Evolutionary conservation across 2,113 vertebrate genomes (phyloP).

Genomic region (Conger conger): DNA sequence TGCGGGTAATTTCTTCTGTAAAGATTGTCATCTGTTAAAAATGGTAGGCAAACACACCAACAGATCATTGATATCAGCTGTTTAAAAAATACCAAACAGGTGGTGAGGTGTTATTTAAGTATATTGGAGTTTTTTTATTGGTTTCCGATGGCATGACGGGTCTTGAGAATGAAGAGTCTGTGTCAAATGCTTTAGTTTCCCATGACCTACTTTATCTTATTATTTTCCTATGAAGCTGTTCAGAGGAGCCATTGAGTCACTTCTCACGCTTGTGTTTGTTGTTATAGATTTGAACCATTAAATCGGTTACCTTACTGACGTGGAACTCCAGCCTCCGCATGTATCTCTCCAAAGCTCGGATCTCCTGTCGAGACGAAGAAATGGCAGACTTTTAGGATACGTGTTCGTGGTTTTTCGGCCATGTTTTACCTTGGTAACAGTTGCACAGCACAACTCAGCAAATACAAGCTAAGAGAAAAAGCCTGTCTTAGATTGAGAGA

Average conservation of each 20-base stretch:
- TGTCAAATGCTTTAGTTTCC: neutral
- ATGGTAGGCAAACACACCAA: neutral
- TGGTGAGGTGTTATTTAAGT: too few relatives aligned
- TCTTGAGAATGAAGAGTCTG: neutral
- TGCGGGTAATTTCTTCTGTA: too few relatives aligned
- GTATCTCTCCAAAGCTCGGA: constrained; percentile 82
- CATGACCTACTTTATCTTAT: neutral
- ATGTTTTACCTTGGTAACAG: neutral
- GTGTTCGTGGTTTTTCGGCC: neutral
- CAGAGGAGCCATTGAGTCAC: neutral
- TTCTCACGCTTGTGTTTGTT: neutral
- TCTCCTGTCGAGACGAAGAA: constrained; percentile 75
- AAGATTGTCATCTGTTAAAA: too few relatives aligned
- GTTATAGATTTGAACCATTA: neutral
- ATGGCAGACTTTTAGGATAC: neutral
- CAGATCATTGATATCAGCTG: neutral
- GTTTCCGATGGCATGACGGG: neutral
- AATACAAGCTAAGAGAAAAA: neutral
- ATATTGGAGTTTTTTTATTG: neutral
- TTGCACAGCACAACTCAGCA: neutral
- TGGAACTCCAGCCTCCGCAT: constrained; percentile 91
- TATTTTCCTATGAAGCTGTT: neutral
- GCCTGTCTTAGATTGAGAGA: neutral
- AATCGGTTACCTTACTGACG: constrained; percentile 84
- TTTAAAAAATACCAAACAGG: too few relatives aligned